Evolutionary conservation across 1,140 invertebrate species (phyloP).

Genomic region (Drosophila nannoptera): DNA sequence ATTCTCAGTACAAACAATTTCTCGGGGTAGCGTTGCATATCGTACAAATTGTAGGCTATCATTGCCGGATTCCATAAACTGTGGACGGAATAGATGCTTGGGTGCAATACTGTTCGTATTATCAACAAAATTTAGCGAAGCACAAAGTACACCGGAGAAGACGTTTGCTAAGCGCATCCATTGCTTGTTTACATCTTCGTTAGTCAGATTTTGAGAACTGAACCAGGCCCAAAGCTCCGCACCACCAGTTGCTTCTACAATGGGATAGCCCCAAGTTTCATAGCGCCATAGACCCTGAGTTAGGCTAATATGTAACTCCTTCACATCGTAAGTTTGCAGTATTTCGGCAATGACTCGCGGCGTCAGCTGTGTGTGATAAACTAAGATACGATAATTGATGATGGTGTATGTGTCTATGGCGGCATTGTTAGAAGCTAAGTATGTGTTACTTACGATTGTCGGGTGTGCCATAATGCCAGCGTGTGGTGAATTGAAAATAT

Average conservation of each 20-base stretch:
- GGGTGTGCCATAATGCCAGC: conserved; percentile 83
- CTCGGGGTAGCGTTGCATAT: conserved; percentile 93
- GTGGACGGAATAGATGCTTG: conserved; percentile 89
- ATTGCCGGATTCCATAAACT: conserved; percentile 81
- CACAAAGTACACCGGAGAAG: conserved; percentile 95
- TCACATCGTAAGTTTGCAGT: conserved; percentile 89
- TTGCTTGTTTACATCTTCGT: conserved; percentile 85
- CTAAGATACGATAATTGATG: conserved; percentile 79
- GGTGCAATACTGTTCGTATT: conserved; percentile 91
- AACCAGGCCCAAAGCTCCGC: conserved; percentile 97
- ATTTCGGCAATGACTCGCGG: conserved; percentile 94
- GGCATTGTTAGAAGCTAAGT: not conserved
- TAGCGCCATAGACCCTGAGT: conserved; percentile 96
- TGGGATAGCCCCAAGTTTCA: conserved; percentile 95
- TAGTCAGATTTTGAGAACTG: conserved; percentile 79
- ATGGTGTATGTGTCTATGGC: not conserved
- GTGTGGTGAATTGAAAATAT: conserved; percentile 91
- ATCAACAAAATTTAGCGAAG: conserved; percentile 97
- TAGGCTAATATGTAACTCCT: conserved; percentile 94
- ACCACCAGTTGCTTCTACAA: conserved; percentile 92
- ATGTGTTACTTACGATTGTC: conserved; percentile 81
- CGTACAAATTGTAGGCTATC: conserved; percentile 80
- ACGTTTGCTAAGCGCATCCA: conserved; percentile 94
- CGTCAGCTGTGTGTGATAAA: conserved; percentile 91
- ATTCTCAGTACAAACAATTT: conserved; percentile 99